Percentiles rank a stretch among this genome's conserved stretches.
Conservation (phyloP, 2,797 vertebrate species). For the Anguilla anguilla region DNA sequence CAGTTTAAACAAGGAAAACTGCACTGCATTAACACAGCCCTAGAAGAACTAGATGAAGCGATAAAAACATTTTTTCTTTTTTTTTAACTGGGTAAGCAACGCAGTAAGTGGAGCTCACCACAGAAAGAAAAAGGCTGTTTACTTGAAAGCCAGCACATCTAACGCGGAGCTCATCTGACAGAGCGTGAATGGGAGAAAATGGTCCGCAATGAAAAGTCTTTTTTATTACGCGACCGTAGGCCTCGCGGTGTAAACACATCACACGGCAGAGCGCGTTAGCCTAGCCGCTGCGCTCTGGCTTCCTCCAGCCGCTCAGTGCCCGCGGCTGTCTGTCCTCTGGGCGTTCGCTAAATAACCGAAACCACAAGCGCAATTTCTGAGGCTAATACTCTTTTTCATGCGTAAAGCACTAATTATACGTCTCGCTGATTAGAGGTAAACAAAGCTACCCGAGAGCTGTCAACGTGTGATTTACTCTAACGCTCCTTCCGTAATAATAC, state of each 20-base stretch:
- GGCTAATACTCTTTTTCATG: conserved; percentile 4
- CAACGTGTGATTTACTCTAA: background rate
- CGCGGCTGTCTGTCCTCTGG: background rate
- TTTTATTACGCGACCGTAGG: background rate
- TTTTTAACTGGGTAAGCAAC: background rate
- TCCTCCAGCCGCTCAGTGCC: background rate
- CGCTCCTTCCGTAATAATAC: background rate
- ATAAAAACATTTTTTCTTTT: background rate
- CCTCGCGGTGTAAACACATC: background rate
- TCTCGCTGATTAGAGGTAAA: conserved; percentile 11
- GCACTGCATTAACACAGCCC: background rate
- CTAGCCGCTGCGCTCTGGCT: background rate
- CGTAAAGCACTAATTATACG: background rate
- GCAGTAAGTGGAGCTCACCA: background rate
- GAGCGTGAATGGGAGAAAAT: background rate
- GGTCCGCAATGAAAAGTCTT: background rate
- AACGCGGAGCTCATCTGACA: background rate
- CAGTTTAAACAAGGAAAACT: background rate
- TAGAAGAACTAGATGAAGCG: background rate
- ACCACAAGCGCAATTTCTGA: background rate
- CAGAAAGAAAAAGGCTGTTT: background rate
- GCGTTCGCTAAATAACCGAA: background rate
- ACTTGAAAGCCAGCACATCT: background rate
- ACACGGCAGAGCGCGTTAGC: background rate
- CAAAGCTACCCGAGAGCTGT: background rate